Percentiles rank a stretch among this genome's conserved stretches.
These are phyloP conservation scores for Heterocephalus glaber DNA, from an alignment of 2,113 vertebrate genomes.

Conservation along the genomic window DNA sequence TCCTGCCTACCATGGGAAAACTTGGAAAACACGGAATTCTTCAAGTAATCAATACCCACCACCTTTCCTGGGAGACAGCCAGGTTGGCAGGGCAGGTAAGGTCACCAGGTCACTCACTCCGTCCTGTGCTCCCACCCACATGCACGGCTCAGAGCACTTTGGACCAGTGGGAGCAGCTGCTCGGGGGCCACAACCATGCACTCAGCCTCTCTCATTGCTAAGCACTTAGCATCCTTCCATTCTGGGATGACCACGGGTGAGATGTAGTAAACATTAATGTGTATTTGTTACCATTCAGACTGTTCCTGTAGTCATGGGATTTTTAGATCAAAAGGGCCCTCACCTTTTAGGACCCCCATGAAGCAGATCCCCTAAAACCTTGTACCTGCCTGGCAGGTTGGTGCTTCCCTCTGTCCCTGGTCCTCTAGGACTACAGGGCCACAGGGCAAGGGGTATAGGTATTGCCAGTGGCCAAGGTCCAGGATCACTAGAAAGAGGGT, in stretches of 20 bases:
- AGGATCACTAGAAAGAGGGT: background rate
- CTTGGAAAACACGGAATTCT: constrained; percentile 13
- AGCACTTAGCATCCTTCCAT: background rate
- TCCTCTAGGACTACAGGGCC: too few relatives aligned
- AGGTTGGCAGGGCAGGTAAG: background rate
- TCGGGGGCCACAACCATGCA: fast-evolving
- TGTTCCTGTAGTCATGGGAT: background rate
- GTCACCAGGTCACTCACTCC: background rate
- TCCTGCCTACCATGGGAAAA: background rate
- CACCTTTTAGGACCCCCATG: background rate
- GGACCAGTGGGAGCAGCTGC: background rate
- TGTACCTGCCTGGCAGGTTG: background rate
- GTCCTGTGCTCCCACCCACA: background rate
- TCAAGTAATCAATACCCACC: background rate
- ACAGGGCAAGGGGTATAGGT: background rate
- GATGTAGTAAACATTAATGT: background rate
- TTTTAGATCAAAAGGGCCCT: background rate
- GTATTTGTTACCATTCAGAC: background rate
- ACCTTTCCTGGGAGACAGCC: background rate
- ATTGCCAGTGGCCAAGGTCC: background rate
- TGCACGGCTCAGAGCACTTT: background rate
- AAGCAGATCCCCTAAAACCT: background rate
- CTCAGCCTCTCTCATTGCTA: background rate
- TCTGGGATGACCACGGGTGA: background rate
- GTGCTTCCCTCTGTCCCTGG: background rate